Conservation (phyloP, 2,888 invertebrate genomes). For the Athetis lepigone region DNA sequence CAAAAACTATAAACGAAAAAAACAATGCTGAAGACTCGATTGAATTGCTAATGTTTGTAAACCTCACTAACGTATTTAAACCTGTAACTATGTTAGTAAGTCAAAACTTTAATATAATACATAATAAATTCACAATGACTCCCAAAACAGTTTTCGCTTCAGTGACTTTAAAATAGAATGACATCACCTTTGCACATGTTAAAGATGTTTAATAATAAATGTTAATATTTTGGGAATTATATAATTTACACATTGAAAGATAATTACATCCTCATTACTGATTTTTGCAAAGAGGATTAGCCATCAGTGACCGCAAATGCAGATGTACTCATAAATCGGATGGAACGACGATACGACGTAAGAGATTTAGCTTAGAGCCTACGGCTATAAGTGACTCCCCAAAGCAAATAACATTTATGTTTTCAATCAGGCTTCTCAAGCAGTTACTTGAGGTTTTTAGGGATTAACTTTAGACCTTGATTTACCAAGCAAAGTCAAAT, state of each 20-base stretch:
- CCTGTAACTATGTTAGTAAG: conserved; percentile 2
- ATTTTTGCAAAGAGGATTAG: too few species aligned
- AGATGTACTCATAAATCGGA: too few species aligned
- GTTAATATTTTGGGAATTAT: background rate
- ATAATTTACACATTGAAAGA: background rate
- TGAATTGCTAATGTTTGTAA: conserved; percentile 3
- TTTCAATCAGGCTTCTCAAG: too few species aligned
- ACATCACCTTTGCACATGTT: conserved; percentile 1
- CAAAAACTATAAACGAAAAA: background rate
- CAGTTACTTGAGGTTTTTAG: too few species aligned
- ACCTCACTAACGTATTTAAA: background rate
- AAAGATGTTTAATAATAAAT: background rate
- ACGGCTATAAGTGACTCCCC: too few species aligned
- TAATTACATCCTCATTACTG: too few species aligned
- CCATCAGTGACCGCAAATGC: too few species aligned
- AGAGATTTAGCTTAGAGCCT: too few species aligned
- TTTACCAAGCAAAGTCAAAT: too few species aligned
- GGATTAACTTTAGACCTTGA: too few species aligned
- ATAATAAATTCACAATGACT: conserved; percentile 3
- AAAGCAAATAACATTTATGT: too few species aligned
- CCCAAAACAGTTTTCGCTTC: conserved; percentile 14
- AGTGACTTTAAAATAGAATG: conserved; percentile 10
- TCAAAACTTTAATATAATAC: background rate
- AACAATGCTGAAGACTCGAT: background rate
- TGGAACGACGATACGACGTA: too few species aligned